phyloP scores from a whole-genome alignment of 2,888 invertebrate genomes.

The Himalopsyche tibetana region DNA sequence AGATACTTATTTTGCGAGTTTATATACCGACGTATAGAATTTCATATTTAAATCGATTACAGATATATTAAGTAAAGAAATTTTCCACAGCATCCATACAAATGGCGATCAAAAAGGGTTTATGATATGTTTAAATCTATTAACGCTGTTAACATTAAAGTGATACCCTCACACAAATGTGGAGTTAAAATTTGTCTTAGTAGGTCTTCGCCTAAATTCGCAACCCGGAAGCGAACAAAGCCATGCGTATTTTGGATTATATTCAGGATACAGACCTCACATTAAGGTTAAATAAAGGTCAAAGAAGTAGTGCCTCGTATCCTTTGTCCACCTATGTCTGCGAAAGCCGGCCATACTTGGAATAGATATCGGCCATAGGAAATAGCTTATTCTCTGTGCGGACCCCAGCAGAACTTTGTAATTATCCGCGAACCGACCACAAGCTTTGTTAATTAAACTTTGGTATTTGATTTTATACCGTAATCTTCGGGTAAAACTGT shows the following conservation, averaged over 20 bases:
- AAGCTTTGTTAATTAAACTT: slow-evolving; percentile 65
- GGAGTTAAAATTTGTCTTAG: no score
- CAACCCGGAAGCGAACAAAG: neutral
- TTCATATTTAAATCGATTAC: no score
- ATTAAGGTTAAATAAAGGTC: slow-evolving; percentile 19
- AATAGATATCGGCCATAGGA: slow-evolving; percentile 56
- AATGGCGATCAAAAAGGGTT: no score
- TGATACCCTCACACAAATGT: no score
- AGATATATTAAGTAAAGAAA: no score
- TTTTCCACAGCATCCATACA: no score
- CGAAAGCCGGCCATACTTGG: slow-evolving; percentile 41
- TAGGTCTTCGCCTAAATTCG: neutral
- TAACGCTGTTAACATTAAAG: no score
- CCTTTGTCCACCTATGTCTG: slow-evolving; percentile 17
- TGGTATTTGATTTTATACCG: slow-evolving; percentile 60
- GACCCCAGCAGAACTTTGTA: slow-evolving; percentile 60
- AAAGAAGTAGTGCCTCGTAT: neutral
- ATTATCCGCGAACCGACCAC: slow-evolving; percentile 59
- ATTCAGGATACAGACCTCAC: slow-evolving; percentile 15
- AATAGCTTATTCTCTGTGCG: slow-evolving; percentile 59
- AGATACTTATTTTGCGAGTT: no score
- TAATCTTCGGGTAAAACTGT: slow-evolving; percentile 47
- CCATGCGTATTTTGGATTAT: neutral
- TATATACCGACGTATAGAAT: no score
- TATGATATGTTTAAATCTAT: no score